A percentile compares a stretch with the other conserved stretches of the same genome.
Conservation (phyloP, 2,113 vertebrate genomes). For the Anolis sagrei region DNA sequence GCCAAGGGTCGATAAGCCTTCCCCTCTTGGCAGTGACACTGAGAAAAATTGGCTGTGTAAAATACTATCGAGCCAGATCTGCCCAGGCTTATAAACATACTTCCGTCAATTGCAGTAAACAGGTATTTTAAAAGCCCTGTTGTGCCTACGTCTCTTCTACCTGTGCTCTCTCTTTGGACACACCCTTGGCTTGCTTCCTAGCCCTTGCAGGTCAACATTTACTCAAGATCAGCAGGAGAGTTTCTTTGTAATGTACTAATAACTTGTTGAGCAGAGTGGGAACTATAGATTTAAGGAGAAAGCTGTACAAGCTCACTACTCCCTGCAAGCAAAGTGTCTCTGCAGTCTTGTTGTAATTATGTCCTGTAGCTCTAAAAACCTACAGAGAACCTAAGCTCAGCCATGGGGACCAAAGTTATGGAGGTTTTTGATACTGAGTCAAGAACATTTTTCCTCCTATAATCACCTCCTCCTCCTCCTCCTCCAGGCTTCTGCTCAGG, state of each 20-base stretch:
- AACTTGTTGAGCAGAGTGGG: background rate
- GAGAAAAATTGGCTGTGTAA: constrained; percentile 19
- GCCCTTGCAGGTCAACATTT: background rate
- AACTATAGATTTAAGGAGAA: background rate
- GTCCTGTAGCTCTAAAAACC: background rate
- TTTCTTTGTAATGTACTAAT: background rate
- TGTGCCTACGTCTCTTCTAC: background rate
- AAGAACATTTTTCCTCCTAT: too few relatives aligned
- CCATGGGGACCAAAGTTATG: too few relatives aligned
- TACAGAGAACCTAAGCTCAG: background rate
- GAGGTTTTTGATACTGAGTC: background rate
- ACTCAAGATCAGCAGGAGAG: fast-evolving
- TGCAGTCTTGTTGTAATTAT: background rate
- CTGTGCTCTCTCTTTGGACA: background rate
- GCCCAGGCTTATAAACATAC: background rate
- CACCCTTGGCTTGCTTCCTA: background rate
- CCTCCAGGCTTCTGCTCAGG: too few relatives aligned
- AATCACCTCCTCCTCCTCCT: too few relatives aligned
- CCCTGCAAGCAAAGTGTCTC: background rate
- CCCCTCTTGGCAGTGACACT: background rate
- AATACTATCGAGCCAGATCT: background rate
- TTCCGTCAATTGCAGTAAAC: constrained; percentile 5
- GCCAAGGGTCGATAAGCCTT: constrained; percentile 15
- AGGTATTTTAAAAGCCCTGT: constrained; percentile 4
- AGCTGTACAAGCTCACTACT: background rate